These are phyloP conservation scores for Caranx ignobilis DNA, from an alignment of 2,113 vertebrate genomes.

Conservation along the genomic window DNA sequence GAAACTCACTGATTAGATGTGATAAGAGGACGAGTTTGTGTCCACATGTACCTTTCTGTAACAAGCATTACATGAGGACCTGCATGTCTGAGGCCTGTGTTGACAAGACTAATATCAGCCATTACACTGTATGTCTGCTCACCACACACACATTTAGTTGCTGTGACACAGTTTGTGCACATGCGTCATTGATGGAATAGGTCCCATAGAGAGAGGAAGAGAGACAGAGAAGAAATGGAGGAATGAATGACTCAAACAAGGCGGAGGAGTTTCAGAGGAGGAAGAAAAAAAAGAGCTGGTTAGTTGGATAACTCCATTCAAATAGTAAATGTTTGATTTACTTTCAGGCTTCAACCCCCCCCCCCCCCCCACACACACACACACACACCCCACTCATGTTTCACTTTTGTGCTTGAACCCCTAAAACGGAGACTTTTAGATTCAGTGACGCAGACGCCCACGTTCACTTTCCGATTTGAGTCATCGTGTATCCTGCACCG, in stretches of 20 bases:
- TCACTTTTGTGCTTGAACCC: too few relatives aligned
- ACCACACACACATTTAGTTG: conserved; percentile 1
- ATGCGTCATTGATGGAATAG: conserved; percentile 25
- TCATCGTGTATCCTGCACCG: too few relatives aligned
- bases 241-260: neutral
- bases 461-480: too few relatives aligned
- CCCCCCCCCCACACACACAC: too few relatives aligned
- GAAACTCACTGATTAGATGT: neutral
- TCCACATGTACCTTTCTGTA: neutral
- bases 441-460: too few relatives aligned
- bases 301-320: neutral
- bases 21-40: neutral
- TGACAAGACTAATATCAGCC: conserved; percentile 27
- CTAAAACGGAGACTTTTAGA: too few relatives aligned
- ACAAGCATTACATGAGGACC: neutral
- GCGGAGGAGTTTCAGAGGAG: neutral
- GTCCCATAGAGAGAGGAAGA: neutral
- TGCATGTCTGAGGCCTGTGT: conserved; percentile 1
- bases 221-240: neutral
- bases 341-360: too few relatives aligned
- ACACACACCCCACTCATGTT: too few relatives aligned
- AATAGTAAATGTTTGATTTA: too few relatives aligned
- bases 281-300: neutral
- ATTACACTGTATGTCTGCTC: conserved; percentile 4
- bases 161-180: conserved; percentile 30